Base-by-base conservation (phyloP, 2,888 invertebrate genomes). In the Petrophora chlorosata region DNA sequence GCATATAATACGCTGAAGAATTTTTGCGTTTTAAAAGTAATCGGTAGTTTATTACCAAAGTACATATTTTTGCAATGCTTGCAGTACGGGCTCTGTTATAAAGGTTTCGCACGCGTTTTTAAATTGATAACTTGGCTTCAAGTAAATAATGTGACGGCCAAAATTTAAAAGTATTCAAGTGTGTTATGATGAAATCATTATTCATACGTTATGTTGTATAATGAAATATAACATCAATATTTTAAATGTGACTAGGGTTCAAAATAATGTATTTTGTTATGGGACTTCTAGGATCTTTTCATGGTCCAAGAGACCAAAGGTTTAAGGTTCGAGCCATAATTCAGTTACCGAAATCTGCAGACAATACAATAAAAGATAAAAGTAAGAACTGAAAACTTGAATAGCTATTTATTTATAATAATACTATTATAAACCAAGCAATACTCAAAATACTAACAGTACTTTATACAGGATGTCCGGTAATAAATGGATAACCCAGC, bases 91-190 rank as follows among this genome's bases (percentile, higher is more conserved):
- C 17, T 16, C 17, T 2, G 3, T 15, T 15, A 15, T 9, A 17
- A 12, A 19, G 8, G 8, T 12, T 28, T n/a, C 13, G 28, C 32
- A 42, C 32, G 17, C 28, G 17, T 12, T 16, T 33, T 16, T 26
- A 17, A 12, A 32, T 39, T 19, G 9, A 13, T 34, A 45, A 34
- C 17, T 15, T 41, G 10, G 19, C 13, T 33, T 43, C 5, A n/a
- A 59, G 51, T 65, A 62, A 70, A 77, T 76, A 76, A 77, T 77
- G 76, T 78, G 81, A 79, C 82, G 80, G 85, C 85, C 84, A 85
- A 85, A 41, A 84, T 77, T 72, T 76, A 57, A 76, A 79, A 84
- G 83, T 85, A 85, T 85, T 82, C 69, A 77, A 81, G 63, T 54
- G 65, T 65, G 67, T 65, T 73, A 66, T 73, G 68, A 69, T 73